A percentile compares a stretch with the other conserved stretches of the same genome.
These are phyloP conservation scores for Phalera bucephala DNA, from an alignment of 2,888 invertebrate genomes.

Conservation along the genomic window DNA sequence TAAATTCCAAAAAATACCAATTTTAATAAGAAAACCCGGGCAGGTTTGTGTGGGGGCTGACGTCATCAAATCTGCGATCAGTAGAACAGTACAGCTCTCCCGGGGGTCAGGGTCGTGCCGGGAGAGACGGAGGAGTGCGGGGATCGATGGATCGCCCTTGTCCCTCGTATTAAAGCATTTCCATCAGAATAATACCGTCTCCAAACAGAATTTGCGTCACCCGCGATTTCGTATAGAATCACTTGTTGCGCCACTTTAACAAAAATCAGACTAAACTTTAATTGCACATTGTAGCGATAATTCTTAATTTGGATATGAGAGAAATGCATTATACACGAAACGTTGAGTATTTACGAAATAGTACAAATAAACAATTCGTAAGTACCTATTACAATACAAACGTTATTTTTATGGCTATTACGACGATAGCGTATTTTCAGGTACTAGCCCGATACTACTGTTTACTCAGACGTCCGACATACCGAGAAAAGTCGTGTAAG, in stretches of 20 bases:
- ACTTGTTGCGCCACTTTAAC: constrained; percentile 43
- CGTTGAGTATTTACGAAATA: no score
- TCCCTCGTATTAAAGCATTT: constrained; percentile 35
- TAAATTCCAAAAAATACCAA: no score
- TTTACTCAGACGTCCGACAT: neutral
- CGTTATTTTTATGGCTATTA: no score
- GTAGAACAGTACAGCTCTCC: constrained; percentile 26
- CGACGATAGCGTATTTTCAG: constrained; percentile 1
- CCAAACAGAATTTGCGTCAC: constrained; percentile 9
- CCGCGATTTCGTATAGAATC: constrained; percentile 14
- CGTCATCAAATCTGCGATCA: constrained; percentile 29
- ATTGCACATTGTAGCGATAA: no score
- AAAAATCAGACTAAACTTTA: no score
- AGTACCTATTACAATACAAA: constrained; percentile 1
- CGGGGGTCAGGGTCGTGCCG: constrained; percentile 64
- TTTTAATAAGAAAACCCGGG: neutral
- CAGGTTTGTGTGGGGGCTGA: constrained; percentile 13
- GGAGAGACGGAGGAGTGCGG: constrained; percentile 35
- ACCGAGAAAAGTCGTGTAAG: neutral
- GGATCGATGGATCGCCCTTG: constrained; percentile 63
- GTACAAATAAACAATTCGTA: no score
- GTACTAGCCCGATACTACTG: neutral
- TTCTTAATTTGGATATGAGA: no score
- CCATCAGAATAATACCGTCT: constrained; percentile 11
- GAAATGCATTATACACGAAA: no score